phyloP scores from a whole-genome alignment of 2,888 invertebrate genomes.

The Geophilus truncorum region DNA sequence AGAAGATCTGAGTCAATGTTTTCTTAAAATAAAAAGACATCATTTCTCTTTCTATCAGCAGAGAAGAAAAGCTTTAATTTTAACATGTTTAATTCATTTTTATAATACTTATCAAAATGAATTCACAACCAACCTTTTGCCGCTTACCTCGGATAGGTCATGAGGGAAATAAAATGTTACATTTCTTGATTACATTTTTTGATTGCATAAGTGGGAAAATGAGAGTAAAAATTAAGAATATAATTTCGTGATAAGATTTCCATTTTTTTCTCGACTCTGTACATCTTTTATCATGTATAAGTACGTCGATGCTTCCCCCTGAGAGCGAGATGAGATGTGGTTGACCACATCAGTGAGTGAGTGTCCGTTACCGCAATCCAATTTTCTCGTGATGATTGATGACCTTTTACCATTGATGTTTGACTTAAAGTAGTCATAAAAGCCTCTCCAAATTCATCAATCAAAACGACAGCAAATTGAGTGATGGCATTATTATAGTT shows the following conservation, averaged over 20 bases:
- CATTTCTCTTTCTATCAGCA: too few species aligned
- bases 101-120: not conserved
- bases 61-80: too few species aligned
- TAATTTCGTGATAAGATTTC: not conserved
- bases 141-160: not conserved
- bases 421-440: constrained; percentile 12
- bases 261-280: not conserved
- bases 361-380: constrained; percentile 12
- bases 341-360: constrained; percentile 12
- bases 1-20: too few species aligned
- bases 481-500: not conserved
- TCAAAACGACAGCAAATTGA: constrained; percentile 15
- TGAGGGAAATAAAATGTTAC: not conserved
- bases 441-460: not conserved
- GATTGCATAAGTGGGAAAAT: constrained; percentile 11
- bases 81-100: not conserved
- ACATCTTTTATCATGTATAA: not conserved
- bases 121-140: not conserved
- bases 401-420: constrained; percentile 27
- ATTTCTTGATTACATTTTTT: constrained; percentile 3
- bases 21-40: too few species aligned
- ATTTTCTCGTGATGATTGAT: constrained; percentile 23
- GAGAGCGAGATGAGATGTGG: not conserved
- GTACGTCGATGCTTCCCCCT: not conserved
- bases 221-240: not conserved